These are phyloP conservation scores for Diacarnus erythraeanus DNA, from an alignment of 37 sponge, comb jelly and placozoan genomes.

Conservation along the genomic window DNA sequence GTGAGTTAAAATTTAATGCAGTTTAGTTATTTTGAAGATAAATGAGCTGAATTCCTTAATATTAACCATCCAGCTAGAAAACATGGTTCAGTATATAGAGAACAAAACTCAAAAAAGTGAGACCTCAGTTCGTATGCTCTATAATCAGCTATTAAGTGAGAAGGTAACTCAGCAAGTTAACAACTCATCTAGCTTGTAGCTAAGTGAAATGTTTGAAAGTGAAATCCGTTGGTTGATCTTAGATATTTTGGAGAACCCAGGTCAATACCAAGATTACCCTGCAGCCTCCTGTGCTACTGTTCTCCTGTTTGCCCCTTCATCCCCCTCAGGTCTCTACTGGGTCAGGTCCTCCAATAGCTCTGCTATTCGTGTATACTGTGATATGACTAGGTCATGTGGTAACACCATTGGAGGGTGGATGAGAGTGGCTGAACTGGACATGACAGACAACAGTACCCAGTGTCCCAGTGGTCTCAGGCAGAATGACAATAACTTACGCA, in stretches of 20 bases:
- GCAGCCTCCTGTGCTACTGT: constrained; percentile 11
- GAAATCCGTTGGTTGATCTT: too few relatives aligned
- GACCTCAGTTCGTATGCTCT: too few relatives aligned
- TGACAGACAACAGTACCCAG: neutral
- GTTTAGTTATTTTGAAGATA: too few relatives aligned
- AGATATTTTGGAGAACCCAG: neutral
- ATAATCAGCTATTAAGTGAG: too few relatives aligned
- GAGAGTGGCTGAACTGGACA: constrained; percentile 26
- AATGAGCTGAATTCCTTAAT: too few relatives aligned
- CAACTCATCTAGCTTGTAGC: too few relatives aligned
- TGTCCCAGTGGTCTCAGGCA: neutral
- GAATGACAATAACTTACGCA: neutral
- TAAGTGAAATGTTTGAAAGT: too few relatives aligned
- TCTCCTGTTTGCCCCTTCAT: neutral
- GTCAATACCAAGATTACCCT: neutral
- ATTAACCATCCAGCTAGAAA: too few relatives aligned
- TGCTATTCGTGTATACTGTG: constrained; percentile 23
- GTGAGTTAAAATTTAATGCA: too few relatives aligned
- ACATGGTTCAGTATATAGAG: too few relatives aligned
- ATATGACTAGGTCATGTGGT: constrained; percentile 31
- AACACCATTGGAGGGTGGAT: constrained; percentile 30
- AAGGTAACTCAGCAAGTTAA: too few relatives aligned
- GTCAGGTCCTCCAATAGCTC: constrained; percentile 12
- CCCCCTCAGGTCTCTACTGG: constrained; percentile 6
- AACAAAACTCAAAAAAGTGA: too few relatives aligned